phyloP scores from a whole-genome alignment of 1,140 invertebrate genomes.

The Rhopalosiphum padi region DNA sequence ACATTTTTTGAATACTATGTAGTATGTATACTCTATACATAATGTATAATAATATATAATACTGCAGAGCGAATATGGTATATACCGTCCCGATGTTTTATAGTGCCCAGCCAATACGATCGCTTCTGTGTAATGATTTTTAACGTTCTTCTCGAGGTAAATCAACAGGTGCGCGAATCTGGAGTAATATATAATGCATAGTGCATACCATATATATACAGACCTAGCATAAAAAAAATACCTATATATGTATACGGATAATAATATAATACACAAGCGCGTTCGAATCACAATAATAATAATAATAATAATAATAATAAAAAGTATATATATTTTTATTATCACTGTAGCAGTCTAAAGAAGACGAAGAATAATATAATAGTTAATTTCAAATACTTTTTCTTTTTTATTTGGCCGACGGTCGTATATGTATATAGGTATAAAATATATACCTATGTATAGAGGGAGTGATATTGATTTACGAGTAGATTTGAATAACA shows the following conservation, averaged over 20 bases:
- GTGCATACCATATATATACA: background rate
- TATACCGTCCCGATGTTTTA: background rate
- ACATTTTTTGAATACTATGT: slow-evolving; percentile 23
- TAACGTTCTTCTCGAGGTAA: background rate
- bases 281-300: background rate
- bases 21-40: background rate
- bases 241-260: background rate
- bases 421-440: background rate
- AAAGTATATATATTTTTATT: slow-evolving; percentile 4
- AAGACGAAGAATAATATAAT: slow-evolving; percentile 30
- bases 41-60: background rate
- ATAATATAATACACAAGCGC: background rate
- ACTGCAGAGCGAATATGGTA: background rate
- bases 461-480: slow-evolving; percentile 51
- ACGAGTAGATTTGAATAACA: slow-evolving; percentile 53
- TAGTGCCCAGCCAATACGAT: background rate
- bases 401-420: slow-evolving; percentile 15
- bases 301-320: slow-evolving; percentile 11
- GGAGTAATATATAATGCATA: background rate
- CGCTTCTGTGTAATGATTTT: background rate
- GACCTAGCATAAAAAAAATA: background rate
- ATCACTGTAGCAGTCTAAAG: background rate
- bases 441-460: slow-evolving; percentile 7
- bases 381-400: slow-evolving; percentile 49
- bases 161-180: slow-evolving; percentile 13